Base-by-base conservation (phyloP, 2,113 vertebrate genomes). In the Channa maculata region DNA sequence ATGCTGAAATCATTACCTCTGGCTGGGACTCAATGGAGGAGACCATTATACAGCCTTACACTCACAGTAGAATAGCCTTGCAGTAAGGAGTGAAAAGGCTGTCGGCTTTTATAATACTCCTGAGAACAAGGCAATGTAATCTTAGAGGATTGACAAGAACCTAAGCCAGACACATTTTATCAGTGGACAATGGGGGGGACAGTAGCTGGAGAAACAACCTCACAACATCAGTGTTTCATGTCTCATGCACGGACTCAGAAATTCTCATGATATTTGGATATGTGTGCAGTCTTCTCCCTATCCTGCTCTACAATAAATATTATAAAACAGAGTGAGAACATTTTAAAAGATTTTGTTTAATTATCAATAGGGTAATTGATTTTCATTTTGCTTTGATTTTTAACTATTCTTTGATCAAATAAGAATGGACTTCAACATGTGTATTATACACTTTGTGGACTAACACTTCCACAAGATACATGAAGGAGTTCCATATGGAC, bases 1-100 rank as follows among this genome's bases (percentile, higher is more conserved):
- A 88, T 88, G 77, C 84, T 84, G 86, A 86, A 92, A 79, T 90
- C 84, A 89, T 91, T 91, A 88, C 82, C 78, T 70, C 87, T 86
- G 83, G 74, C 85, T 61, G 50, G 50, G 72, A 82, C 79, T 82
- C 70, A 52, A 61, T 79, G 76, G 72, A 86, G 61, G 70, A 83
- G 77, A 61, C 71, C 69, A 75, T 85, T 85, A 87, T 71, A 75
- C 44, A 12, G 71, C 59, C 65, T 62, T 64, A 77, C 51, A 63
- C 65, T 82, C 71, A 59, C 53, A 73, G 62, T 53, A 60, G 60
- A 79, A 69, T 57, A 66, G 68, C 60, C 10, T 65, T 50, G 51
- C 54, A 9, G 65, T 55, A 74, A 43, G 72, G 36, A 46, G 77
- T 84, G 75, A 71, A 75, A 83, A 61, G 69, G 0, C 64, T 46